Evolutionary conservation across 64 coral and sea anemone species (phyloP), one percentile per base, ranked within the genome.

Genomic region (Astreopora myriophthalma): DNA sequence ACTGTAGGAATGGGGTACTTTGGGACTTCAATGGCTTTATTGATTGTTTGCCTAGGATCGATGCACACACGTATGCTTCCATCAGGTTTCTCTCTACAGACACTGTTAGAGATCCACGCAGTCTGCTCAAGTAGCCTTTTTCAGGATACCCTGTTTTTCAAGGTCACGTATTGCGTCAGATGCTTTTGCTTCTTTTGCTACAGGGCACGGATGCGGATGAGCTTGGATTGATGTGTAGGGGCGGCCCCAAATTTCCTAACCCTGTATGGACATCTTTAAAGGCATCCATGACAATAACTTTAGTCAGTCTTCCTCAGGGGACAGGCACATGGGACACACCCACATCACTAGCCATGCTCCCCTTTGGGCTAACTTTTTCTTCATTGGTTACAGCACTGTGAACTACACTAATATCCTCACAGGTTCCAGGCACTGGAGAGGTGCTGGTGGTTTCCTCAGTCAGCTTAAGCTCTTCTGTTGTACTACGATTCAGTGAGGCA

Each of bases 21-120:
- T n/a, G 31, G 69, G 13, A 36, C 17, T 19, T 72, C 29, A 72
- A 72, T 36, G 10, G 1, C 69, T 73, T 73, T 73, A 34, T 73
- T 73, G 30, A 73, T 73, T 1, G 89, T 92, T 27, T 84, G 46
- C 8, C 78, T 85, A 31, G 78, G 89, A 36, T 92, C 46, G 49
- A 92, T 92, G 60, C 89, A 89, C 76, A 91, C 89, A 51, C 78
- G 89, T 37, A 84, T 57, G 71, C 78, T 84, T 51, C 89, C 89
- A 84, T 84, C 78, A 3, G 78, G 89, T 91, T 84, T 84, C 58
- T 84, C 64, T 91, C 89, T 91, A 49, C 84, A 60, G 27, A 91
- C 89, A 74, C 44, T 84, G 80, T 85, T 85, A 8, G 87, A 89
- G 72, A 89, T 76, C 87, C 87, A 89, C 36, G 49, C 29, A 13